Evolutionary conservation across 2,888 invertebrate genomes (phyloP).

Genomic region (Folsomia candida): DNA sequence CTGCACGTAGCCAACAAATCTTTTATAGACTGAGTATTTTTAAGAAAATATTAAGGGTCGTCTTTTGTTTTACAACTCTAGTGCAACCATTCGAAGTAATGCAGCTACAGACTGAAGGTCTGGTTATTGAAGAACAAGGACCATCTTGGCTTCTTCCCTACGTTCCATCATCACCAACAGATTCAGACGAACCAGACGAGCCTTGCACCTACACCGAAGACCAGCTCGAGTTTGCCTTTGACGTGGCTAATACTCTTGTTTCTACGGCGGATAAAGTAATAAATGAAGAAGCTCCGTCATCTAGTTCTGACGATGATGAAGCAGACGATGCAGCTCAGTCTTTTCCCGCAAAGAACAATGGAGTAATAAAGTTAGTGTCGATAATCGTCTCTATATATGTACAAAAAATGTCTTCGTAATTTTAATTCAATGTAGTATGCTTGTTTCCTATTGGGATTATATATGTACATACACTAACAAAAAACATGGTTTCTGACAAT

Average conservation of each 20-base stretch:
- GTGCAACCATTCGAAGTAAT: background rate
- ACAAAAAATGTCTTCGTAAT: too few relatives aligned
- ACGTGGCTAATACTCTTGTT: background rate
- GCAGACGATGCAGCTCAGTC: background rate
- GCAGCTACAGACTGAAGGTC: background rate
- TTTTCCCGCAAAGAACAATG: too few relatives aligned
- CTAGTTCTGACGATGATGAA: background rate
- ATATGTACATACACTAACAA: too few relatives aligned
- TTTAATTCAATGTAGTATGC: too few relatives aligned
- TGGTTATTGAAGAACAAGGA: background rate
- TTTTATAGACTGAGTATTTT: too few relatives aligned
- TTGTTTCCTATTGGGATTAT: too few relatives aligned
- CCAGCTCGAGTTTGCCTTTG: background rate
- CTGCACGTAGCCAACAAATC: background rate
- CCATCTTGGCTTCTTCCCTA: background rate
- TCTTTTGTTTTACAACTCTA: background rate
- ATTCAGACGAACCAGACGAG: background rate
- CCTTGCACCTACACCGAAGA: background rate
- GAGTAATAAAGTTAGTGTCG: too few relatives aligned
- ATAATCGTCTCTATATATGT: too few relatives aligned
- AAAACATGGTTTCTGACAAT: too few relatives aligned
- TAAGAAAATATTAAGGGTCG: too few relatives aligned
- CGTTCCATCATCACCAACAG: background rate
- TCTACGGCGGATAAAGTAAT: background rate
- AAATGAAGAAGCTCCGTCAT: background rate